Base-by-base conservation (phyloP, 2,797 vertebrate species). In the Limnodromus scolopaceus region DNA sequence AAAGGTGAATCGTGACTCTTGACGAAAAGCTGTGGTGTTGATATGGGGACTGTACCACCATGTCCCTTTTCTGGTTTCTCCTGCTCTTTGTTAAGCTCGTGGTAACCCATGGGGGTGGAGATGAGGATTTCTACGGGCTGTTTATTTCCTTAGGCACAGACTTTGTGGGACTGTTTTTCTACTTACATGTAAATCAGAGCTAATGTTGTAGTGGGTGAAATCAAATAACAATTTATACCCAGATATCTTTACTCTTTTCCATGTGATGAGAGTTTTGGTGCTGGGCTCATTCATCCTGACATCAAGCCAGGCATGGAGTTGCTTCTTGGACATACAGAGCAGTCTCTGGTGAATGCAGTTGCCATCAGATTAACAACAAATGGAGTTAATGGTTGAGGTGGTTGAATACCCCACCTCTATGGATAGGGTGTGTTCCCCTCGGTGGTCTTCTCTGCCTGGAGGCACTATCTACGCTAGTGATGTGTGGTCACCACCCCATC, bases 131-230 rank as follows among this genome's bases (percentile, higher is more conserved):
- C 39, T 28, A 2, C 1, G 3, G 22, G 12, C 2, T 78, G 5
- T 14, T 75, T 77, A 51, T 63, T 20, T 6, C 49, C n/a, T 89
- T 25, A 38, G 46, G 9, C 58, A 69, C 28, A 39, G 34, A 13
- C 14, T 79, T 69, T 14, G 6, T 60, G 12, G 55, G 30, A 64
- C n/a, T 74, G 16, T 38, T 74, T 81, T 84, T 81, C n/a, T 57
- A 57, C 57, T 23, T 43, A 65, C 72, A 51, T 18, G 13, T 57
- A 58, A 87, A 51, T 36, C 61, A 75, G 25, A 70, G 38, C 43
- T 86, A 18, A 36, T 1, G 0, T 11, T 65, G 24, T 34, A 2
- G 0, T 49, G 46, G 24, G 24, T 69, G 34, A 78, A 86, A 86
- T 71, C 28, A 78, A 84, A 30, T 39, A 45, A 11, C 8, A 13